phyloP scores from a whole-genome alignment of 2,113 vertebrate genomes.

The Otocyon megalotis region DNA sequence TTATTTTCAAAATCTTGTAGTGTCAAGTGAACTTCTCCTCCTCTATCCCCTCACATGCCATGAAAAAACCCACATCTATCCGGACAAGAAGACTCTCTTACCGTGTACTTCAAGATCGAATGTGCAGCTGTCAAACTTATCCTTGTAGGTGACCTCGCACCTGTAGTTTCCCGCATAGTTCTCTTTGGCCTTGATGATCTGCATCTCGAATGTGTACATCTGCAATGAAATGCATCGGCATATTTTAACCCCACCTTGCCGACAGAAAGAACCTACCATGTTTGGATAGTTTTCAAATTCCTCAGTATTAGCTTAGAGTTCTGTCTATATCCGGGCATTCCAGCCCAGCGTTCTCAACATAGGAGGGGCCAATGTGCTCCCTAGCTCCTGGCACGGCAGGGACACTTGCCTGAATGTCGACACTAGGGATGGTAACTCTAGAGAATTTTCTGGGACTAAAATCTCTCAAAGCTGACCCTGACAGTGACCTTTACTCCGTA shows the following conservation, averaged over 20 bases:
- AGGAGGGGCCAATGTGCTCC: not conserved
- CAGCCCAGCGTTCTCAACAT: not conserved
- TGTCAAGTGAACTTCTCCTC: not conserved
- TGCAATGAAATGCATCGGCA: constrained; percentile 78
- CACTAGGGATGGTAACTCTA: not conserved
- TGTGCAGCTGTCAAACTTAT: constrained; percentile 98
- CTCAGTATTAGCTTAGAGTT: not conserved
- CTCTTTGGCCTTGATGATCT: constrained; percentile 99
- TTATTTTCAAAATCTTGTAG: not conserved
- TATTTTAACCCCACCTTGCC: not conserved
- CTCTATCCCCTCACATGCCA: not conserved
- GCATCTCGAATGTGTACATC: constrained; percentile 99
- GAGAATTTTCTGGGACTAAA: not conserved
- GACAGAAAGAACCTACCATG: not conserved
- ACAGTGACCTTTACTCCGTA: not conserved
- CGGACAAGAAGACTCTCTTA: constrained; percentile 81
- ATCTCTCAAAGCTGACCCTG: not conserved
- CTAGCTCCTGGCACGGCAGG: no score
- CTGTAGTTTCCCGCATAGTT: constrained; percentile 98
- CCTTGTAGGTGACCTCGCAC: constrained; percentile 97
- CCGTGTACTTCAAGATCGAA: constrained; percentile 98
- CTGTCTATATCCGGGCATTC: not conserved
- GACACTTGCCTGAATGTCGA: not conserved
- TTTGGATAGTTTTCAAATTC: not conserved
- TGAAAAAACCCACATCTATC: not conserved